Conservation (phyloP, 2,797 vertebrate genomes). For the Phaenicophaeus curvirostris region DNA sequence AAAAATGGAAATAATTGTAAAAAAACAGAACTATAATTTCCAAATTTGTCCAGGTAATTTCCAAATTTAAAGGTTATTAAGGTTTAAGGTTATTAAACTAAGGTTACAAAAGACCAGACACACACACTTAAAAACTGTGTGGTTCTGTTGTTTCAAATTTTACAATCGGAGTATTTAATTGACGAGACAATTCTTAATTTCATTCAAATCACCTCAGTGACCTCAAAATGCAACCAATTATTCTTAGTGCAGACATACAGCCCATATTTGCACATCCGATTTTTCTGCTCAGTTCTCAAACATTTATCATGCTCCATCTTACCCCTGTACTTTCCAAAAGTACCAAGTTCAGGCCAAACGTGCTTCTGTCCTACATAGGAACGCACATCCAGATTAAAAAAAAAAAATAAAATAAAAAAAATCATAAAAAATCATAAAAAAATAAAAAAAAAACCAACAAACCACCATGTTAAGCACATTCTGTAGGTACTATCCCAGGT, state of each 20-base stretch:
- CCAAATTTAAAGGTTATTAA: neutral
- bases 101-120: neutral
- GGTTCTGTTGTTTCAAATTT: neutral
- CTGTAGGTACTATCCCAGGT: neutral
- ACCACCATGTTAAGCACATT: neutral
- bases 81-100: neutral
- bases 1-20: neutral
- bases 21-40: neutral
- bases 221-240: neutral
- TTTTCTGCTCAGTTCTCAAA: neutral
- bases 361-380: accelerated
- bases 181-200: neutral
- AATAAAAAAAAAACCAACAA: too few species aligned
- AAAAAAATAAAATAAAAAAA: too few species aligned
- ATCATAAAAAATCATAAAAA: neutral
- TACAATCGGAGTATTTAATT: neutral
- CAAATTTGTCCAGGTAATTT: neutral
- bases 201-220: neutral
- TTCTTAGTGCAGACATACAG: neutral
- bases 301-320: neutral
- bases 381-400: neutral
- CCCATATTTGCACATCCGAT: neutral
- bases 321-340: neutral
- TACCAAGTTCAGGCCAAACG: neutral
- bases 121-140: neutral